Evolutionary conservation across 1,140 invertebrate genomes (phyloP).

Genomic region (Dreissena polymorpha): DNA sequence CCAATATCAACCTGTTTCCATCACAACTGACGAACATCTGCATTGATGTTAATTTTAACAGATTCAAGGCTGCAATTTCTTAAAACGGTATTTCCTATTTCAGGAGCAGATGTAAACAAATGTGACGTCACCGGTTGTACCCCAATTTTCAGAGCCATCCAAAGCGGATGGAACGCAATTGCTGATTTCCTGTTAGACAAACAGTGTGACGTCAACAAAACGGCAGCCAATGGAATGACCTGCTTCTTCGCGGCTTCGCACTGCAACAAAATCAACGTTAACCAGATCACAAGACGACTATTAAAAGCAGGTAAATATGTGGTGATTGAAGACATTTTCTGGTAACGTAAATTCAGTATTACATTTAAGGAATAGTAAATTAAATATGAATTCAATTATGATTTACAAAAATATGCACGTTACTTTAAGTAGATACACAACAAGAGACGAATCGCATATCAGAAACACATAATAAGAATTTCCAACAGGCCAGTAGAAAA

Average conservation of each 20-base stretch:
- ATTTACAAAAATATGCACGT: not conserved
- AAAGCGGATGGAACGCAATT: slow-evolving; percentile 32
- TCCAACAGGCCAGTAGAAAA: not conserved
- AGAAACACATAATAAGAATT: not conserved
- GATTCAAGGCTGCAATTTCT: too few species aligned
- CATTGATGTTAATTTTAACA: too few species aligned
- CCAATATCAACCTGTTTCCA: too few species aligned
- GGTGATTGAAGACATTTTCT: not conserved
- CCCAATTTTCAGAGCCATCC: slow-evolving; percentile 23
- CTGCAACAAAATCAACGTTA: slow-evolving; percentile 30
- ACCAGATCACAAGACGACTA: slow-evolving; percentile 6
- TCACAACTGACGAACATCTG: too few species aligned
- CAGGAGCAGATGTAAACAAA: slow-evolving; percentile 29
- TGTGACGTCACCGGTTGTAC: slow-evolving; percentile 19
- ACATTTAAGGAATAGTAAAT: not conserved
- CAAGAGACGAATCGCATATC: not conserved
- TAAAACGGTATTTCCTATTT: too few species aligned
- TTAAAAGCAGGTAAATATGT: slow-evolving; percentile 33
- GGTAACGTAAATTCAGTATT: not conserved
- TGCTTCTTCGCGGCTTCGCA: slow-evolving; percentile 46
- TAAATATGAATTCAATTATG: not conserved
- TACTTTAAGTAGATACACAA: not conserved
- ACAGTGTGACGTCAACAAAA: slow-evolving; percentile 49
- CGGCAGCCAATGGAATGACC: slow-evolving; percentile 40
- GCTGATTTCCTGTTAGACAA: slow-evolving; percentile 32